phyloP scores from a whole-genome alignment of 1,140 invertebrate species.

The Pogonomyrmex californicus region DNA sequence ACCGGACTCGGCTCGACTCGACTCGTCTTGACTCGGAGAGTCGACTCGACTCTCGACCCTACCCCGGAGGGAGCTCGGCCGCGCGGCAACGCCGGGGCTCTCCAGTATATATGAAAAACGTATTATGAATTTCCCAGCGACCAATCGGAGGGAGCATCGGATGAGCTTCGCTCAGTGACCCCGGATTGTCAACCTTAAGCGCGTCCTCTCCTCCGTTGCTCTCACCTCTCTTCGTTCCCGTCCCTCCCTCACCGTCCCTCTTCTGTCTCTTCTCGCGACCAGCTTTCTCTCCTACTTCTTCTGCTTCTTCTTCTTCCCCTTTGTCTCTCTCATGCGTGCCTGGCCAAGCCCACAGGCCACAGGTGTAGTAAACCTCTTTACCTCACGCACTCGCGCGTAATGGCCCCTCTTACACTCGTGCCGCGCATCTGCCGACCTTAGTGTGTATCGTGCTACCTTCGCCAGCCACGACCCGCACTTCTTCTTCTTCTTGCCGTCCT shows the following conservation, averaged over 20 bases:
- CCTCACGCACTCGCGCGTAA: constrained; percentile 75
- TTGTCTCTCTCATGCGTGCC: constrained; percentile 44
- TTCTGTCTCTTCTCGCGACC: constrained; percentile 37
- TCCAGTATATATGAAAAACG: constrained; percentile 71
- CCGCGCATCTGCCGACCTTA: constrained; percentile 73
- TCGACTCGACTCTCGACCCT: constrained; percentile 47
- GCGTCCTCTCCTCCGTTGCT: constrained; percentile 32
- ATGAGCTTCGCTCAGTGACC: constrained; percentile 67
- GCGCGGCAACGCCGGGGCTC: constrained; percentile 11
- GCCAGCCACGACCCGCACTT: constrained; percentile 49
- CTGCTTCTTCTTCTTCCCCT: constrained; percentile 6
- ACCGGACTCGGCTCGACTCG: constrained; percentile 53
- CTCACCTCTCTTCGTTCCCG: constrained; percentile 49
- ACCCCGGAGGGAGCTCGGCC: constrained; percentile 17
- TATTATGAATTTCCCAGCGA: constrained; percentile 79
- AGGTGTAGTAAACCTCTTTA: constrained; percentile 82
- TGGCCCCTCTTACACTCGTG: constrained; percentile 74
- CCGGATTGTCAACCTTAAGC: constrained; percentile 78
- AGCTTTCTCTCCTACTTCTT: constrained; percentile 49
- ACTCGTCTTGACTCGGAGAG: constrained; percentile 52
- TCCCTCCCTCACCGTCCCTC: neutral
- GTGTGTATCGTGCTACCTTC: constrained; percentile 61
- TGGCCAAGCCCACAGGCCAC: constrained; percentile 79
- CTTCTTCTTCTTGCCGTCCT: constrained; percentile 38
- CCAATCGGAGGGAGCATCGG: constrained; percentile 70